phyloP scores from a whole-genome alignment of 2,888 invertebrate species.

The Agrotis clavis region DNA sequence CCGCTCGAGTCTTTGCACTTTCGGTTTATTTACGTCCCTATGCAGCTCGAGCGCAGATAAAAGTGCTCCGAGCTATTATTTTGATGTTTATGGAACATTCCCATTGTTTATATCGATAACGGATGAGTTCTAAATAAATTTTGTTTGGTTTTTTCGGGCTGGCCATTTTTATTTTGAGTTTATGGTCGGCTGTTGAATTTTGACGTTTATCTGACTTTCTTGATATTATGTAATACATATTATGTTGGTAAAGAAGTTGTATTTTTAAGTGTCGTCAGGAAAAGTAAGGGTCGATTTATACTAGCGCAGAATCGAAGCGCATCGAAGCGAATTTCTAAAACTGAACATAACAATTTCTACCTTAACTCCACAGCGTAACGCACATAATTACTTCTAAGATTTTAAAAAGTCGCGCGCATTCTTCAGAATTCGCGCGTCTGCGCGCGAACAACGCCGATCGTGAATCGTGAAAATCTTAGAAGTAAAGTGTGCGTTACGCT shows the following conservation, averaged over 20 bases:
- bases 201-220: neutral
- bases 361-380: too few relatives aligned
- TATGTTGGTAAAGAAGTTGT: neutral
- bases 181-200: conserved; percentile 9
- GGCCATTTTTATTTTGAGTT: conserved; percentile 3
- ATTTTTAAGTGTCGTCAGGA: neutral
- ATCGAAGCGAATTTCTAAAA: too few relatives aligned
- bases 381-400: too few relatives aligned
- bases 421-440: too few relatives aligned
- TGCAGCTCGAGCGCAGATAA: conserved; percentile 60
- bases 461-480: too few relatives aligned
- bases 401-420: too few relatives aligned
- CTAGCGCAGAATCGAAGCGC: too few relatives aligned
- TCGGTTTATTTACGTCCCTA: conserved; percentile 59
- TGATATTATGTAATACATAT: neutral
- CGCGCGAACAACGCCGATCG: too few relatives aligned
- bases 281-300: too few relatives aligned
- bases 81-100: conserved; percentile 55
- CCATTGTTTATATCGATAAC: conserved; percentile 48
- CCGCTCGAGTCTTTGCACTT: conserved; percentile 55
- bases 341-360: too few relatives aligned
- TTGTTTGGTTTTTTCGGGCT: conserved; percentile 15
- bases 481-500: too few relatives aligned
- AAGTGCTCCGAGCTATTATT: conserved; percentile 57
- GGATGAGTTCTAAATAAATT: conserved; percentile 26